phyloP scores from a whole-genome alignment of 2,888 invertebrate species.

The Molorchus minor region DNA sequence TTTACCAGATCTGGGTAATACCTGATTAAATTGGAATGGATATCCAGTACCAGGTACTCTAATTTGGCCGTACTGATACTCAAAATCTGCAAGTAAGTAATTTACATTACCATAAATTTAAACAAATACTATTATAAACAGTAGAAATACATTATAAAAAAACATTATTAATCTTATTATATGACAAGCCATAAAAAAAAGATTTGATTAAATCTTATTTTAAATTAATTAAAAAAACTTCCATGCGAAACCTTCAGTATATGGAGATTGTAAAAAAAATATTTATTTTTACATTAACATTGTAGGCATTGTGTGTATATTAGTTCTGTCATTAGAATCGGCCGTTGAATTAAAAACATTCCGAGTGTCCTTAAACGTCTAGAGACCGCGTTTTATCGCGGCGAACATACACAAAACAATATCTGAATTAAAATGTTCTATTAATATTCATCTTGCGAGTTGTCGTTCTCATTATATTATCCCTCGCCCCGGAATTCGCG shows the following conservation, averaged over 20 bases:
- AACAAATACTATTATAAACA: no score
- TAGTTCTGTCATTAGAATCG: conserved; percentile 9
- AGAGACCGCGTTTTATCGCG: neutral
- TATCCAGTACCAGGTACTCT: no score
- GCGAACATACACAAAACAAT: neutral
- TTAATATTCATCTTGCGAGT: conserved; percentile 17
- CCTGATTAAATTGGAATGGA: no score
- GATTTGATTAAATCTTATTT: no score
- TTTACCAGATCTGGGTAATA: no score
- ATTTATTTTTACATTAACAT: conserved; percentile 4
- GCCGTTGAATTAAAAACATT: conserved; percentile 1
- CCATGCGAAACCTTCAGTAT: neutral
- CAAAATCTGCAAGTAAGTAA: no score
- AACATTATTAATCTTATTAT: no score
- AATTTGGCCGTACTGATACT: no score
- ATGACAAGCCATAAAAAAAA: no score
- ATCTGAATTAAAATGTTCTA: conserved; percentile 17
- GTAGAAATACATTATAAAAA: no score
- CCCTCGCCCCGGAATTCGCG: conserved; percentile 16
- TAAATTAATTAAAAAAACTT: no score
- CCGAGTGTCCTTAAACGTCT: conserved; percentile 5
- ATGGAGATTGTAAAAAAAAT: conserved; percentile 3
- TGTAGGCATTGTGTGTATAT: conserved; percentile 10
- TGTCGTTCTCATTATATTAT: conserved; percentile 7
- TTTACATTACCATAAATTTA: no score